A percentile compares a stretch with the other conserved stretches of the same genome.
Conservation (phyloP, 1,140 invertebrate species). For the Polypedilum pembai region DNA sequence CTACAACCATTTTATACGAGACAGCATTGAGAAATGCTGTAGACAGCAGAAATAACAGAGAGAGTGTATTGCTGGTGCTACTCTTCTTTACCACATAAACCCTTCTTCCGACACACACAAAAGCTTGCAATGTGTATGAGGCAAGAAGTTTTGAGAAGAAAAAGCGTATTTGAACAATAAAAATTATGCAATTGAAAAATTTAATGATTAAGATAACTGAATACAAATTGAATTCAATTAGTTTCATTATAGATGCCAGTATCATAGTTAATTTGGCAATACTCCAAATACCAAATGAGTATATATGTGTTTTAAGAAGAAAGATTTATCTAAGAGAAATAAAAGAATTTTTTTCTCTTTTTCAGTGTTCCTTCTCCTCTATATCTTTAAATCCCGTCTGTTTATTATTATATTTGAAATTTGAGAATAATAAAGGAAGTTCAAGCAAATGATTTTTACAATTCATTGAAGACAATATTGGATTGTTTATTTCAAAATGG, state of each 20-base stretch:
- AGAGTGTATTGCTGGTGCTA: not conserved
- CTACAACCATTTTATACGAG: slow-evolving; percentile 4
- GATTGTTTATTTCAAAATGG: not conserved
- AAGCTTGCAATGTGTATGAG: not conserved
- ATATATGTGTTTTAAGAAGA: too few species aligned
- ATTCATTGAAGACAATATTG: too few species aligned
- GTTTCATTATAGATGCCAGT: slow-evolving; percentile 11
- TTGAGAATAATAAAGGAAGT: not conserved
- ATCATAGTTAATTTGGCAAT: slow-evolving; percentile 13
- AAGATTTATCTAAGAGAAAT: too few species aligned
- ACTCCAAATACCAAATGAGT: not conserved
- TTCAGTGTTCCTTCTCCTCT: too few species aligned
- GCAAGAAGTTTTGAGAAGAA: not conserved
- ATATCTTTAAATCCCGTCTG: too few species aligned
- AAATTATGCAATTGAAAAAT: slow-evolving; percentile 13
- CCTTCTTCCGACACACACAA: not conserved
- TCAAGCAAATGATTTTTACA: too few species aligned
- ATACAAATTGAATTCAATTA: slow-evolving; percentile 14
- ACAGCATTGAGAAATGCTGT: slow-evolving; percentile 9
- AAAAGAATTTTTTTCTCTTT: too few species aligned
- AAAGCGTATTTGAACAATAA: not conserved
- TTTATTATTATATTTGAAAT: not conserved
- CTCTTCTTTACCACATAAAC: slow-evolving; percentile 2
- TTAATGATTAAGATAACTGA: slow-evolving; percentile 19
- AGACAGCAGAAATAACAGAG: not conserved